Evolutionary conservation across 1,140 invertebrate genomes (phyloP).

Genomic region (Pemphigus obesinymphae): DNA sequence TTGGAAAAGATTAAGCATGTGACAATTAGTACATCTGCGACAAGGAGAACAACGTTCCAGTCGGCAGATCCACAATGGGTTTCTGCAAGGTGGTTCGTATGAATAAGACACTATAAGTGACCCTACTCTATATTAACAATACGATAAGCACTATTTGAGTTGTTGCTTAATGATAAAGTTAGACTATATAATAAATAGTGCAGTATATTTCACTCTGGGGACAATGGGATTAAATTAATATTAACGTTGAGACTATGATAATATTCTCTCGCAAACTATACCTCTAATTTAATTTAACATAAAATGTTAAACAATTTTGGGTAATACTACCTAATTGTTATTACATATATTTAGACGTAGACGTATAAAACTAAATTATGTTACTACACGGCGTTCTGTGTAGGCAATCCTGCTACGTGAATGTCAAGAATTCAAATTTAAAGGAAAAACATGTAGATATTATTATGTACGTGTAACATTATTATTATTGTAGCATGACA

Average conservation of each 20-base stretch:
- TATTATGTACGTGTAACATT: too few species aligned
- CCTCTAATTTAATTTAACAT: not conserved
- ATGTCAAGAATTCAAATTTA: too few species aligned
- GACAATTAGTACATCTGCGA: constrained; percentile 8
- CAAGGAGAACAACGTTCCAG: not conserved
- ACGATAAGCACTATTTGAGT: not conserved
- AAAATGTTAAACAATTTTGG: not conserved
- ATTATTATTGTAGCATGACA: too few species aligned
- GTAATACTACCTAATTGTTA: too few species aligned
- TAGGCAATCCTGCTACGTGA: not conserved
- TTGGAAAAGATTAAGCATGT: not conserved
- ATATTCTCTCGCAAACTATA: not conserved
- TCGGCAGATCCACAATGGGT: not conserved
- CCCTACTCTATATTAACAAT: constrained; percentile 1
- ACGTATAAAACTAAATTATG: too few species aligned
- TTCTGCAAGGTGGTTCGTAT: not conserved
- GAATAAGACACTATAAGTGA: not conserved
- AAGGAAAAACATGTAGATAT: too few species aligned
- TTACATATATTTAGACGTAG: too few species aligned
- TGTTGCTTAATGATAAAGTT: constrained; percentile 3
- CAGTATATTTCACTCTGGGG: constrained; percentile 3
- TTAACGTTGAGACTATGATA: not conserved
- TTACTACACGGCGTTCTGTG: not conserved
- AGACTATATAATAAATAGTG: too few species aligned
- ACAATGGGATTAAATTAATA: not conserved